Conservation (phyloP, 2,113 vertebrate species). For the Neodon shergylaensis region DNA sequence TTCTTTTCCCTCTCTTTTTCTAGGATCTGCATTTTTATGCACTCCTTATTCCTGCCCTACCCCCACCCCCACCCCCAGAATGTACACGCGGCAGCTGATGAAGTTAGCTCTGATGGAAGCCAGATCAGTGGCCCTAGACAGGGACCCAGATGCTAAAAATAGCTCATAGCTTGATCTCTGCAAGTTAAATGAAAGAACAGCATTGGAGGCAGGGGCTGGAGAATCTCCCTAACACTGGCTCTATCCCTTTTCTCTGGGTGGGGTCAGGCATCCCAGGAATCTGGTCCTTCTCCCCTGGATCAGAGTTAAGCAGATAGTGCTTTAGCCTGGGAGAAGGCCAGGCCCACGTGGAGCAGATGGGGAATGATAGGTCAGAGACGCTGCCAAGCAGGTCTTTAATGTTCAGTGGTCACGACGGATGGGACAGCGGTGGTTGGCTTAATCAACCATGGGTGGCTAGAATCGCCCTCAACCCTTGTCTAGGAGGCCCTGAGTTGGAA, state of each 20-base stretch:
- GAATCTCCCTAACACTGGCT: not conserved
- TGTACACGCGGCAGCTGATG: constrained; percentile 27
- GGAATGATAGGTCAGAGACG: not conserved
- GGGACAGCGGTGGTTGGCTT: not conserved
- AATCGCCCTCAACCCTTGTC: not conserved
- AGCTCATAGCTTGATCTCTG: not conserved
- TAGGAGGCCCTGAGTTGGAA: not conserved
- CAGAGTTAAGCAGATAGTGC: not conserved
- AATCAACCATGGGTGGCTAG: not conserved
- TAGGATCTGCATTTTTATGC: not conserved
- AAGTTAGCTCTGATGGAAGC: constrained; percentile 66
- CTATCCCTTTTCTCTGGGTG: rapidly evolving
- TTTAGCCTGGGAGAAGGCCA: constrained; percentile 10
- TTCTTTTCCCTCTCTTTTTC: not conserved
- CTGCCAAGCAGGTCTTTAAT: not conserved
- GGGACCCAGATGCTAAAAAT: constrained; percentile 66
- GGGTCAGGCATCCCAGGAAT: not conserved
- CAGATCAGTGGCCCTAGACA: constrained; percentile 47
- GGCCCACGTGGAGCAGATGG: not conserved
- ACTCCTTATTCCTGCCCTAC: not conserved
- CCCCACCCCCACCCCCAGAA: not conserved
- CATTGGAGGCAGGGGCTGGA: not conserved
- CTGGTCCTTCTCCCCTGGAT: not conserved
- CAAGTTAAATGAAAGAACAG: constrained; percentile 15
- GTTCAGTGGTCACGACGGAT: not conserved